phyloP scores from a whole-genome alignment of 2,888 invertebrate genomes.

The Cheilosia urbana region DNA sequence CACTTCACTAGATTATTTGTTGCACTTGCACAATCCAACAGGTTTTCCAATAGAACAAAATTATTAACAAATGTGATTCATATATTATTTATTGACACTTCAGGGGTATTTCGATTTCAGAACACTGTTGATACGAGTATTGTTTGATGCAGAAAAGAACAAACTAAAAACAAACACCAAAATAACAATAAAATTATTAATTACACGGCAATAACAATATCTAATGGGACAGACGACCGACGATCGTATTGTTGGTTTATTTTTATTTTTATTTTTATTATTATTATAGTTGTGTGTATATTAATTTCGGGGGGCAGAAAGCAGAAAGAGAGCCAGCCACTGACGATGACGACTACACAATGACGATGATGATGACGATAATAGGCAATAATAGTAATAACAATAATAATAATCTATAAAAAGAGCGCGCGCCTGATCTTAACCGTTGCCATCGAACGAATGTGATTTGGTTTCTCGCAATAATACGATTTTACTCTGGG shows the following conservation, averaged over 20 bases:
- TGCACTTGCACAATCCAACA: constrained; percentile 60
- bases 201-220: not conserved
- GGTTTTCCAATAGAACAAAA: constrained; percentile 34
- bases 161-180: not conserved
- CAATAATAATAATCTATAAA: constrained; percentile 79
- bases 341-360: constrained; percentile 58
- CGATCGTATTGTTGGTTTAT: constrained; percentile 62
- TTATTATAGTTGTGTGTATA: constrained; percentile 53
- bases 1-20: constrained; percentile 41
- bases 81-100: not conserved
- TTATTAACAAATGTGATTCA: not conserved
- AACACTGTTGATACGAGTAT: not conserved
- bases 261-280: constrained; percentile 57
- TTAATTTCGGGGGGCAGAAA: constrained; percentile 48
- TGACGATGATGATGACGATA: constrained; percentile 69
- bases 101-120: not conserved
- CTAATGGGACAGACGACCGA: not conserved
- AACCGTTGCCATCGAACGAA: constrained; percentile 84
- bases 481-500: constrained; percentile 83
- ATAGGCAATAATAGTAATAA: constrained; percentile 76
- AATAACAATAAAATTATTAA: constrained; percentile 26
- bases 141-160: constrained; percentile 8
- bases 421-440: constrained; percentile 84
- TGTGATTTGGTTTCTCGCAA: constrained; percentile 84
- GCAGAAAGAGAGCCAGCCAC: constrained; percentile 54